These are phyloP conservation scores for Macrophya annulata DNA, from an alignment of 2,888 invertebrate genomes.

Conservation along the genomic window DNA sequence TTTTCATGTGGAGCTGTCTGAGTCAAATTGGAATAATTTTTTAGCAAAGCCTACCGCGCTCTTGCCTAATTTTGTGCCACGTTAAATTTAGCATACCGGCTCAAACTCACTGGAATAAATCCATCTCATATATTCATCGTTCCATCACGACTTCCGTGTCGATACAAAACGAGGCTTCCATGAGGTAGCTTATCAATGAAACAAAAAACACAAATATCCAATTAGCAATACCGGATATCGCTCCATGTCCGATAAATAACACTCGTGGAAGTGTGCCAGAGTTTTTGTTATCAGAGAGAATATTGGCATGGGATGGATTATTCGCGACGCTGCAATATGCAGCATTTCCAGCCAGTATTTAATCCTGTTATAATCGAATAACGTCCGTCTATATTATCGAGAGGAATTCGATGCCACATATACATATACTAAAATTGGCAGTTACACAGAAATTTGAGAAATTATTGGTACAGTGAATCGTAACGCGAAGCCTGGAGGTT, in stretches of 20 bases:
- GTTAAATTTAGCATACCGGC: not conserved
- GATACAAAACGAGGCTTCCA: not conserved
- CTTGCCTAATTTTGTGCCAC: not conserved
- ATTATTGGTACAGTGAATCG: conserved; percentile 42
- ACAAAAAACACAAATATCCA: conserved; percentile 13
- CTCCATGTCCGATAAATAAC: conserved; percentile 5
- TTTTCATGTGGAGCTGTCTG: conserved; percentile 16
- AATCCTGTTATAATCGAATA: conserved; percentile 43
- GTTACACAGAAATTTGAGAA: conserved; percentile 40
- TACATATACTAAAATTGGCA: conserved; percentile 39
- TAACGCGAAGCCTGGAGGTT: not conserved
- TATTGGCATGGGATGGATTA: conserved; percentile 17
- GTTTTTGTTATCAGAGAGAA: conserved; percentile 35
- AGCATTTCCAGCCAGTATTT: not conserved
- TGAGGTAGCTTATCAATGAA: not conserved
- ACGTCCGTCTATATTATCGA: conserved; percentile 27
- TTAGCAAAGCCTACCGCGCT: not conserved
- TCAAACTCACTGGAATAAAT: conserved; percentile 12
- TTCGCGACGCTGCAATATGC: conserved; percentile 12
- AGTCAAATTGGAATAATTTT: conserved; percentile 18
- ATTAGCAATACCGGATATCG: conserved; percentile 26
- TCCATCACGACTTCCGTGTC: not conserved
- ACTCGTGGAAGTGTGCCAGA: conserved; percentile 27
- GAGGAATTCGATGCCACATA: not conserved
- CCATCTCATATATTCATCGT: not conserved